phyloP scores from a whole-genome alignment of 2,113 vertebrate species.

The Malurus melanocephalus region DNA sequence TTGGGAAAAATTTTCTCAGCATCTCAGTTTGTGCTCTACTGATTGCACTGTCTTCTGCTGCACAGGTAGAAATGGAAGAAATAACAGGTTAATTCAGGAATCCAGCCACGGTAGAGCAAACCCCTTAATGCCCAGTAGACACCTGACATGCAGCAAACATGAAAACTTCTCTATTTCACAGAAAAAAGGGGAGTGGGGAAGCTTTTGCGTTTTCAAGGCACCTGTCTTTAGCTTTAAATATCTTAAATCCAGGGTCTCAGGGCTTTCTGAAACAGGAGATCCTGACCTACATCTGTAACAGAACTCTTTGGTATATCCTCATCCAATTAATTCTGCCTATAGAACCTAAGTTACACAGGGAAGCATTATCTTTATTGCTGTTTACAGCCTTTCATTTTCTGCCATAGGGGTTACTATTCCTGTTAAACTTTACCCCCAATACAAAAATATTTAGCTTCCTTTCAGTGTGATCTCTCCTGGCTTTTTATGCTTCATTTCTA shows the following conservation, averaged over 20 bases:
- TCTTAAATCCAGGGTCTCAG: neutral
- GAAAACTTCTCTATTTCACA: neutral
- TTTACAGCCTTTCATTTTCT: neutral
- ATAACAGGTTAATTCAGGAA: neutral
- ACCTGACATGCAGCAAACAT: neutral
- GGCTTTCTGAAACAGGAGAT: neutral
- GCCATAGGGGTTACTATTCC: neutral
- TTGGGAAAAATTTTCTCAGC: neutral
- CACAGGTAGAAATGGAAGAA: neutral
- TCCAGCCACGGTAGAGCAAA: neutral
- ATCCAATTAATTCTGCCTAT: neutral
- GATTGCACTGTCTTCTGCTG: neutral
- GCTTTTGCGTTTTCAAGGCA: neutral
- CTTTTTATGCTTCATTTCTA: neutral
- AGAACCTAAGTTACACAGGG: neutral
- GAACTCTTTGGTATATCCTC: neutral
- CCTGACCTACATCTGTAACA: neutral
- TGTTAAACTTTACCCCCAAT: neutral
- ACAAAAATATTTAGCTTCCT: neutral
- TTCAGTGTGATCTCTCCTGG: neutral
- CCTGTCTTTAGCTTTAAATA: neutral
- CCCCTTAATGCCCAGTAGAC: neutral
- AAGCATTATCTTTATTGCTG: neutral
- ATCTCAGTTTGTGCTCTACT: neutral
- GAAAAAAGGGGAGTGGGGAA: neutral